Conservation (phyloP, 2,888 invertebrate genomes). For the Unio delphinus region DNA sequence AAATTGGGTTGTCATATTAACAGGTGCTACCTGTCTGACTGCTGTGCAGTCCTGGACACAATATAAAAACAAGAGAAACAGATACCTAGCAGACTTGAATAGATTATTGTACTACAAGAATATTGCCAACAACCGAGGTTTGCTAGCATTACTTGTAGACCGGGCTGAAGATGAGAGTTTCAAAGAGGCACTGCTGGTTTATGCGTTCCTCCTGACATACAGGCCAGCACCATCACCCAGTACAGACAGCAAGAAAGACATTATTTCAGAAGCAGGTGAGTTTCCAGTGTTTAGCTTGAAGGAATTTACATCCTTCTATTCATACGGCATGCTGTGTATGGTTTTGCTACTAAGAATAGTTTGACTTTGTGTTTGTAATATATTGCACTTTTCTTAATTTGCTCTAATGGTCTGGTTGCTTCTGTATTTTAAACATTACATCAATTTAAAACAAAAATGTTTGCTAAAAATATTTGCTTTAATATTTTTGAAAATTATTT, state of each 20-base stretch:
- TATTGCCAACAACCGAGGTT: slow-evolving; percentile 67
- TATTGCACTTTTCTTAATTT: too few species aligned
- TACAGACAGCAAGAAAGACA: slow-evolving; percentile 18
- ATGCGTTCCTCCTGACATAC: slow-evolving; percentile 62
- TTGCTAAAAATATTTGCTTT: too few species aligned
- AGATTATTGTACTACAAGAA: slow-evolving; percentile 68
- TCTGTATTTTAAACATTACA: too few species aligned
- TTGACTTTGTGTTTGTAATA: too few species aligned
- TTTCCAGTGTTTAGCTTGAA: too few species aligned
- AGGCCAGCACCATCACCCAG: slow-evolving; percentile 41
- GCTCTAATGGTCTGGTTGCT: too few species aligned
- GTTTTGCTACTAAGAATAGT: too few species aligned
- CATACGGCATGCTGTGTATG: too few species aligned
- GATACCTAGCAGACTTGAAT: slow-evolving; percentile 61
- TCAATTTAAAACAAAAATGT: too few species aligned
- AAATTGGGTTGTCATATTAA: slow-evolving; percentile 59
- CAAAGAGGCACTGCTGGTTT: slow-evolving; percentile 66
- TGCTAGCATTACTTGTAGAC: slow-evolving; percentile 66
- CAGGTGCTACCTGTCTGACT: slow-evolving; percentile 48
- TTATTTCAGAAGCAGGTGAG: too few species aligned
- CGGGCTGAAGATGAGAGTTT: slow-evolving; percentile 69
- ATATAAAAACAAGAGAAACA: slow-evolving; percentile 60
- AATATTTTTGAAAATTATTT: too few species aligned
- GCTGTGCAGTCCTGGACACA: slow-evolving; percentile 52
- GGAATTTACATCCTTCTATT: too few species aligned